A percentile compares a stretch with the other conserved stretches of the same genome.
phyloP scores from a whole-genome alignment of 2,888 invertebrate genomes.

The Hirtodrosophila alboralis region DNA sequence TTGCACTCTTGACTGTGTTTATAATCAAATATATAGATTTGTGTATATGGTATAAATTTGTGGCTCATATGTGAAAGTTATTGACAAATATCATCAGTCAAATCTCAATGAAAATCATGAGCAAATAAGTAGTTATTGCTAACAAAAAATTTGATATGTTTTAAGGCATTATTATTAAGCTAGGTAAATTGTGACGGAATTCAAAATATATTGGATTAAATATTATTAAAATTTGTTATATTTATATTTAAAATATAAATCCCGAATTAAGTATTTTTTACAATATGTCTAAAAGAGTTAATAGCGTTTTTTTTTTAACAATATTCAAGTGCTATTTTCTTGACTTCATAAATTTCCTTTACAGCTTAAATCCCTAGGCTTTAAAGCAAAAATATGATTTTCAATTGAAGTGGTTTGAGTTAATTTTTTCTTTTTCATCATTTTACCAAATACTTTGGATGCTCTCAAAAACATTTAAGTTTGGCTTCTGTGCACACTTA shows the following conservation, averaged over 20 bases:
- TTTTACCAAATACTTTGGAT: constrained; percentile 3
- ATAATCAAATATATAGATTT: constrained; percentile 15
- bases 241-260: too few species aligned
- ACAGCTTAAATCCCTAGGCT: constrained; percentile 8
- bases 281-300: too few species aligned
- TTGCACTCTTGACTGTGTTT: constrained; percentile 6
- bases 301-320: too few species aligned
- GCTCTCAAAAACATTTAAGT: constrained; percentile 21
- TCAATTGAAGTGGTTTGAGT: constrained; percentile 22
- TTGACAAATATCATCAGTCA: constrained; percentile 47
- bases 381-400: constrained; percentile 8
- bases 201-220: too few species aligned
- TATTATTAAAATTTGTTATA: too few species aligned
- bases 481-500: constrained; percentile 58
- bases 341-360: too few species aligned
- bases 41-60: constrained; percentile 1
- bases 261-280: too few species aligned
- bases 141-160: background rate
- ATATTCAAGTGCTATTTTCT: too few species aligned
- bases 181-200: too few species aligned
- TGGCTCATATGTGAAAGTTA: background rate
- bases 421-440: constrained; percentile 13
- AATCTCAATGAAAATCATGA: constrained; percentile 43
- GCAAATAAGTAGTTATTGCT: constrained; percentile 34
- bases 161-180: too few species aligned